A percentile compares a stretch with the other conserved stretches of the same genome.
phyloP scores from a whole-genome alignment of 2,113 vertebrate species.

The Cyanoderma ruficeps region DNA sequence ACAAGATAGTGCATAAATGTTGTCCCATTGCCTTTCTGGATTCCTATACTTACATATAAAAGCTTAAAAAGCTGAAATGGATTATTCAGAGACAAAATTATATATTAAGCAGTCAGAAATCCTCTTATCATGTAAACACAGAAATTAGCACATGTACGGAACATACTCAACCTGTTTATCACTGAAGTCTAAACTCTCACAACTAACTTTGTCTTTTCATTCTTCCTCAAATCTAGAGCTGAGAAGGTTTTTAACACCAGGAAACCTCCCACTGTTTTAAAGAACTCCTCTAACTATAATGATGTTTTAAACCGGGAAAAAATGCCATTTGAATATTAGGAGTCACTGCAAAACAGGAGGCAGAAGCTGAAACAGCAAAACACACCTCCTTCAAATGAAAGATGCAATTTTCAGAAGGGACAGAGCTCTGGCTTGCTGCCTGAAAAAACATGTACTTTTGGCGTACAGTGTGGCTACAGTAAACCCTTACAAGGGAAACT shows the following conservation, averaged over 20 bases:
- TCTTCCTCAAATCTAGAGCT: neutral
- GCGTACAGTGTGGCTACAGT: neutral
- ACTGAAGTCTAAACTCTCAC: neutral
- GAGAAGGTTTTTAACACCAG: neutral
- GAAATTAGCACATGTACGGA: neutral
- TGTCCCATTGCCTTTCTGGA: neutral
- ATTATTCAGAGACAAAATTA: neutral
- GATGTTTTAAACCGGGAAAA: neutral
- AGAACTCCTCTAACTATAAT: neutral
- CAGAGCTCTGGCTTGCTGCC: neutral
- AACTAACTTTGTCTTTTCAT: neutral
- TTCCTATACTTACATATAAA: neutral
- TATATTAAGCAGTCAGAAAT: neutral
- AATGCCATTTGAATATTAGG: neutral
- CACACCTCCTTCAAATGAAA: neutral
- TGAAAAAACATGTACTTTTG: neutral
- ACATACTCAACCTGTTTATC: neutral
- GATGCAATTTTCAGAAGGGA: neutral
- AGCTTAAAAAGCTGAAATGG: neutral
- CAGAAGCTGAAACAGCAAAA: neutral
- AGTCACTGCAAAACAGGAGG: neutral
- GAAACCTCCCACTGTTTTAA: neutral
- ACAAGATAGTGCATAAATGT: neutral
- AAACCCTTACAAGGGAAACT: neutral
- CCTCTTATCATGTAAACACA: neutral